Conservation (phyloP, 2,888 invertebrate genomes). For the Horisme vitalbata region DNA sequence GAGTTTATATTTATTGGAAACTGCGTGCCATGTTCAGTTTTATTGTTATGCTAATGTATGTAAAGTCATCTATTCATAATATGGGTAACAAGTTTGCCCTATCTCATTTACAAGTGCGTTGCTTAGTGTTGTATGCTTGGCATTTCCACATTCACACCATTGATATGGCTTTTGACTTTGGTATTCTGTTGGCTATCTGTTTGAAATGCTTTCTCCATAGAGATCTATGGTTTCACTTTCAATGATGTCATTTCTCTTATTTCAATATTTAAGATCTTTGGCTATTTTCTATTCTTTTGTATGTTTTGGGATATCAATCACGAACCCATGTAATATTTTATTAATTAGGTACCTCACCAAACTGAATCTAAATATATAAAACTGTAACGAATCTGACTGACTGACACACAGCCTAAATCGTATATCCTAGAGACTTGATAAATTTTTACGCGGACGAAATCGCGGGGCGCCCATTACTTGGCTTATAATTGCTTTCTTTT, state of each 20-base stretch:
- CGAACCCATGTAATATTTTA: too few species aligned
- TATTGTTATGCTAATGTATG: slow-evolving; percentile 39
- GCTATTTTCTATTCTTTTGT: neutral
- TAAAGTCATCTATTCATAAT: slow-evolving; percentile 24
- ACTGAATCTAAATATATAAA: too few species aligned
- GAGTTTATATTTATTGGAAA: slow-evolving; percentile 30
- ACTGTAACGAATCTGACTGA: too few species aligned
- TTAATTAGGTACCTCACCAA: too few species aligned
- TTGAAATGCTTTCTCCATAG: neutral
- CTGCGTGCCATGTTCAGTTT: slow-evolving; percentile 16
- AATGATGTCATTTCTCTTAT: neutral
- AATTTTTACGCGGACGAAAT: too few species aligned
- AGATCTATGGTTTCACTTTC: neutral
- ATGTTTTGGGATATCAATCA: too few species aligned
- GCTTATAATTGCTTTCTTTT: neutral
- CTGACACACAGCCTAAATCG: too few species aligned
- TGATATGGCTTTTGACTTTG: slow-evolving; percentile 3
- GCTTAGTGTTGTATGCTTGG: slow-evolving; percentile 5
- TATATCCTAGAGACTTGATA: too few species aligned
- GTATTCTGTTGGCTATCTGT: neutral
- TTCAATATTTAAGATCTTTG: neutral
- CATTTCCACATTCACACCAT: slow-evolving; percentile 11
- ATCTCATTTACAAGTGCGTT: slow-evolving; percentile 29
- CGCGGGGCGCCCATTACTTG: too few species aligned
- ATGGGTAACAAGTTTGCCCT: slow-evolving; percentile 25